These are phyloP conservation scores for Pherbina coryleti DNA, from an alignment of 2,888 invertebrate genomes.

Conservation along the genomic window DNA sequence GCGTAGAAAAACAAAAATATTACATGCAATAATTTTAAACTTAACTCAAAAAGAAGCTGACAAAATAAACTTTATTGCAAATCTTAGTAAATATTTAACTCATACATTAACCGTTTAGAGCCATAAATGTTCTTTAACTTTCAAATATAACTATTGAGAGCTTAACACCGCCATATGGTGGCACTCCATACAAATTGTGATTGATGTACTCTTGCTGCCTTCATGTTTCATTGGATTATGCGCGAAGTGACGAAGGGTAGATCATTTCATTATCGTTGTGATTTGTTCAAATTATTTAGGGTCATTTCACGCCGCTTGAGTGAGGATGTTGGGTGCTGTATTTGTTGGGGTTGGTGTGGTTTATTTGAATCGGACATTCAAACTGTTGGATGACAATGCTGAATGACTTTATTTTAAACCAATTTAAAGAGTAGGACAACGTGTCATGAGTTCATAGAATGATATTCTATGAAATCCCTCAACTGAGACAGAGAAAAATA, in stretches of 20 bases:
- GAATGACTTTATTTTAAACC: background rate
- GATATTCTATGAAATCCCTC: slow-evolving; percentile 3
- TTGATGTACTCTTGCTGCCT: slow-evolving; percentile 45
- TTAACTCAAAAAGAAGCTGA: too few relatives aligned
- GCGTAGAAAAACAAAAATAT: too few relatives aligned
- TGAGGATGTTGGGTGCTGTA: background rate
- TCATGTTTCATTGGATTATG: slow-evolving; percentile 14
- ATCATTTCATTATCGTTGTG: slow-evolving; percentile 47
- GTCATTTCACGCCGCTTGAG: slow-evolving; percentile 35
- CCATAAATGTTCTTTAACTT: too few relatives aligned
- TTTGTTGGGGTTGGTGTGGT: background rate
- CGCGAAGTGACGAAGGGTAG: slow-evolving; percentile 39
- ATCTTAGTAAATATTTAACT: too few relatives aligned
- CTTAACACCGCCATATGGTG: slow-evolving; percentile 44
- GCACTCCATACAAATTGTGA: slow-evolving; percentile 48
- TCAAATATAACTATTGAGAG: too few relatives aligned
- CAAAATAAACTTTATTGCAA: too few relatives aligned
- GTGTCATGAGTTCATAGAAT: slow-evolving; percentile 39
- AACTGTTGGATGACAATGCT: background rate
- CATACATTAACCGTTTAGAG: too few relatives aligned
- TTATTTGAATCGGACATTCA: background rate
- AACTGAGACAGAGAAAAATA: background rate
- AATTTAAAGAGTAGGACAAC: slow-evolving; percentile 39
- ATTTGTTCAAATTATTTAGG: slow-evolving; percentile 49
- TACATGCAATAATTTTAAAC: too few relatives aligned